Percentiles rank a stretch among this genome's conserved stretches.
phyloP scores from a whole-genome alignment of 2,113 vertebrate species.

The Indicator maculatus region DNA sequence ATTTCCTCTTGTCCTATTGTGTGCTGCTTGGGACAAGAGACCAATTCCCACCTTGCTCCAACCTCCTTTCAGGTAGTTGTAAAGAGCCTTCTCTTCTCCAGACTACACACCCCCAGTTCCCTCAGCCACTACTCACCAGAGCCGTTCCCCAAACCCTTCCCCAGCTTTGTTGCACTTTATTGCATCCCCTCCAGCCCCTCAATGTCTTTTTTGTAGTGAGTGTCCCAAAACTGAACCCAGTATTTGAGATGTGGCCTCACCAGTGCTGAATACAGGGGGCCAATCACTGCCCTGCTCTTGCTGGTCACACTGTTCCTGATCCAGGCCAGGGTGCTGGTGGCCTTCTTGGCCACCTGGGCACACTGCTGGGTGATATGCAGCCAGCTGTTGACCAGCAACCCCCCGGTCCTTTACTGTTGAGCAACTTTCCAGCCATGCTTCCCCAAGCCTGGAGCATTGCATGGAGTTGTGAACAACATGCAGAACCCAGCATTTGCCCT shows the following conservation, averaged over 20 bases:
- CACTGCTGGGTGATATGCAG: neutral
- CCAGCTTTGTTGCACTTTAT: rapidly evolving
- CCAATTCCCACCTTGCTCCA: too few relatives aligned
- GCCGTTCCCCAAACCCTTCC: neutral
- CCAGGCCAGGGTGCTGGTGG: neutral
- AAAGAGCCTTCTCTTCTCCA: neutral
- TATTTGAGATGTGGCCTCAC: rapidly evolving
- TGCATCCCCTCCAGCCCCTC: too few relatives aligned
- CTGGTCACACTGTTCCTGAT: neutral
- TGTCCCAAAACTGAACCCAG: too few relatives aligned
- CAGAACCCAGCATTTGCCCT: neutral
- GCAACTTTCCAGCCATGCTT: neutral
- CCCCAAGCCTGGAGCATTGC: neutral
- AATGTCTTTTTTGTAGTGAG: too few relatives aligned
- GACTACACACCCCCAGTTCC: rapidly evolving
- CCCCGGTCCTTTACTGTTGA: rapidly evolving
- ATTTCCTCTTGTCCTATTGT: too few relatives aligned
- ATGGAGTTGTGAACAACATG: neutral
- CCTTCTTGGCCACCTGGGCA: neutral
- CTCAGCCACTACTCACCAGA: neutral
- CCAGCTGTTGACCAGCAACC: neutral
- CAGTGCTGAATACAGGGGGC: rapidly evolving
- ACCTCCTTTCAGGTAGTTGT: too few relatives aligned
- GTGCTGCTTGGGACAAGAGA: too few relatives aligned
- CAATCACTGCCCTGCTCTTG: neutral